These are phyloP conservation scores for Ciona savignyi DNA, from an alignment of 23 tunicate genomes.

Conservation along the genomic window DNA sequence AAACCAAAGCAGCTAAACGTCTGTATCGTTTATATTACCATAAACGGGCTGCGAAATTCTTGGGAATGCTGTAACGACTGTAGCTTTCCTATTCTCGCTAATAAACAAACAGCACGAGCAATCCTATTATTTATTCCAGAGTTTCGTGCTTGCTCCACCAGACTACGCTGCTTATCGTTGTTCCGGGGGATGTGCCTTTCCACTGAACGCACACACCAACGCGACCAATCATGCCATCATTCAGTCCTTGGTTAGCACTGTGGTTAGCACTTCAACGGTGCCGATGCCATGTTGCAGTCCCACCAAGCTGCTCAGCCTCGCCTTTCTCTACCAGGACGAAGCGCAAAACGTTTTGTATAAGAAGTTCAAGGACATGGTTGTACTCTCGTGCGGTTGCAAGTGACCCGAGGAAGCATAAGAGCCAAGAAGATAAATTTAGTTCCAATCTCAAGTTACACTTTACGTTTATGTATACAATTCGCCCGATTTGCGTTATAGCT, in stretches of 20 bases:
- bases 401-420: no score
- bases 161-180: slow-evolving; percentile 87
- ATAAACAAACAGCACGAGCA: no score
- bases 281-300: slow-evolving; percentile 95
- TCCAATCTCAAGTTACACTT: no score
- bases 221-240: slow-evolving; percentile 99
- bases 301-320: slow-evolving; percentile 47
- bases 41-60: no score
- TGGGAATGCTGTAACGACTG: no score
- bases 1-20: no score
- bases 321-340: slow-evolving; percentile 83
- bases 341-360: slow-evolving; percentile 61
- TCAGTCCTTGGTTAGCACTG: slow-evolving; percentile 73
- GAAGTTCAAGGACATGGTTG: slow-evolving; percentile 92
- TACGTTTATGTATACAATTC: no score
- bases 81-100: no score
- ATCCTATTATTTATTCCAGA: slow-evolving; percentile 28
- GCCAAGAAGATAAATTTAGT: no score
- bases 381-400: slow-evolving; percentile 83
- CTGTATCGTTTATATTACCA: no score
- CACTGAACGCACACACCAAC: slow-evolving; percentile 72
- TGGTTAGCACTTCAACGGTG: slow-evolving; percentile 10
- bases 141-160: slow-evolving; percentile 89
- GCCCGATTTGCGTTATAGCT: no score
- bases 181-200: slow-evolving; percentile 77